Base-by-base conservation (phyloP, 2,888 invertebrate genomes). In the Sinelater perroti region DNA sequence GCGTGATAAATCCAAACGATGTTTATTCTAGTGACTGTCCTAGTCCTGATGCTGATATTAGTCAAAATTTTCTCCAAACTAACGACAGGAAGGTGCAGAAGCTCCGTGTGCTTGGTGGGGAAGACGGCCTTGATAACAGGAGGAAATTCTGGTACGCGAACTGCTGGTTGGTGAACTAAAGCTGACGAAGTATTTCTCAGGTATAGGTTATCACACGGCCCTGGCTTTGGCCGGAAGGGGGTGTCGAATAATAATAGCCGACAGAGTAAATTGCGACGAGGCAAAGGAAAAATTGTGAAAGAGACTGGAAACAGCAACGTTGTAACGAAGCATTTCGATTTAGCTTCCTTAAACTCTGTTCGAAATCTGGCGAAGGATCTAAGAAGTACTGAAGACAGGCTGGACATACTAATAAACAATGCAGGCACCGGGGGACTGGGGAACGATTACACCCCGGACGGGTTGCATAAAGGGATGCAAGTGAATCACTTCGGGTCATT, bases 391-490 rank as follows among this genome's bases (percentile, higher is more conserved):
- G 83, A 84, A 70, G 75, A 77, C 0, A 81, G 80, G 64, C 66
- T 88, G 40, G 84, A 87, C 63, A 81, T 86, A 7, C 73, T 87
- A 17, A 78, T 87, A 11, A 85, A 86, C 71, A 87, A 87, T 67
- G 86, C 87, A 0, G 74, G 52, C 69, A 71, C 52, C 0, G 80
- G 77, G 5, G 81, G 81, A 1, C 71, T 79, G 16, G 74, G 75
- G 0, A 73, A 78, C 26, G 73, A 75, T 21, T 72, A 72, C 38
- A 85, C 86, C 0, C 78, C 80, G 50, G 87, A 88, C 60, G 87
- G 86, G 0, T 79, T 88, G 26, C 82, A 87, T 21, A 72, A 79
- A 16, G 84, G 82, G 51, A 82, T 87, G 78, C 86, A 86, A 60
- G 81, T 85, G 10, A 89, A 89, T 63, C 83, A 88, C 66, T 83